Evolutionary conservation across 2,797 vertebrate genomes (phyloP).

Genomic region (Cynopterus sphinx): DNA sequence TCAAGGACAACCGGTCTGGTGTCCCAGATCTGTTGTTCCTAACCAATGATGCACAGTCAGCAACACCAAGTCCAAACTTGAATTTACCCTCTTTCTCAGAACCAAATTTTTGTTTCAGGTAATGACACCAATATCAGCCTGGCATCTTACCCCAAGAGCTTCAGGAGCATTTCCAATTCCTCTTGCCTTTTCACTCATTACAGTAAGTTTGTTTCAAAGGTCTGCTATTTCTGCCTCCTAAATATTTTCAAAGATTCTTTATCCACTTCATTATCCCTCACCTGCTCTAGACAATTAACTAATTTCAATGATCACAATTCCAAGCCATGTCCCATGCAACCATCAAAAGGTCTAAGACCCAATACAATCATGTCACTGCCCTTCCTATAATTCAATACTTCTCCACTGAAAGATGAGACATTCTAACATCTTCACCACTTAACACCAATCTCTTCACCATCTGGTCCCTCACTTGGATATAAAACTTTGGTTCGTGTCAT

Average conservation of each 20-base stretch:
- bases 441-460: not conserved
- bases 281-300: not conserved
- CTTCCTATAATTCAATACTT: not conserved
- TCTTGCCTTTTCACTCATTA: not conserved
- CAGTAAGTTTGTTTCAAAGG: not conserved
- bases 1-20: not conserved
- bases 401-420: not conserved
- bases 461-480: not conserved
- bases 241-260: not conserved
- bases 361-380: rapidly evolving
- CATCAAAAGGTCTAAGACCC: not conserved
- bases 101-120: not conserved
- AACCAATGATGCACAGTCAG: no score
- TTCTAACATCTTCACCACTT: not conserved
- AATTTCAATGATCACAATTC: not conserved
- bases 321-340: not conserved
- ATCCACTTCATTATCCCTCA: no score
- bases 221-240: not conserved
- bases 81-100: not conserved
- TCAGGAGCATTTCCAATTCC: rapidly evolving
- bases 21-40: not conserved
- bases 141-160: not conserved
- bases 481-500: not conserved
- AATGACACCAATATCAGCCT: not conserved
- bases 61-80: not conserved